Evolutionary conservation across 1,140 invertebrate species (phyloP), one percentile per base, ranked within the genome.

Genomic region (Diorhabda carinulata): DNA sequence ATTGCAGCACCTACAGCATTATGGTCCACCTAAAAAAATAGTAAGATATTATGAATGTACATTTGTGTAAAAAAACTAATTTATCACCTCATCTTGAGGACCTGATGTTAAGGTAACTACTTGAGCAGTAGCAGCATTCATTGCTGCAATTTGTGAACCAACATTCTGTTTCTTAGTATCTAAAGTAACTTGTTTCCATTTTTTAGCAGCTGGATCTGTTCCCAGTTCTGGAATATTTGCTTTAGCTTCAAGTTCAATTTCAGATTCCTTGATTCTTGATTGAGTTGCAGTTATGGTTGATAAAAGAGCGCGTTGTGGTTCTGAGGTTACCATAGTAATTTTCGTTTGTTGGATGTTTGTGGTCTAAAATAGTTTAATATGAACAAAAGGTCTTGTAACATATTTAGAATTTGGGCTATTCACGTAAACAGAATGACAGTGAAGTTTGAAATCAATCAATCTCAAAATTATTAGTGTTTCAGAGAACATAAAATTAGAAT

Each of bases 151-250:
- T 82, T 99, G 95, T 47, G 94, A 95, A 47, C 94, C 94, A 25
- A 99, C 93, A 76, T 93, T 96, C 82, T 99, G 96, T 78, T 97
- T 96, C 79, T 96, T 96, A 8, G 96, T 94, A 81, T 98, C 97
- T 78, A 98, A 85, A 3, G 92, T 94, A 61, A 92, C 92, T 78
- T 97, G 93, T 80, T 94, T 95, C 95, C 96, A 98, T 85, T 94
- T 91, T 71, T 93, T 86, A 1, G 94, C 94, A 2, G 91, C 91
- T 59, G 92, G 85, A 81, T 96, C 95, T 10, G 86, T 90, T 40
- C 95, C 95, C 44, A 97, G 83, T 68, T 91, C 89, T 2, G 93
- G 94, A 56, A 97, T 84, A 57, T 90, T 86, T 41, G 90, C 89
- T 84, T 88, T 84, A 0, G 85, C 86, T 64, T 90, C 88, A 47